Percentiles rank a stretch among this genome's conserved stretches.
phyloP scores from a whole-genome alignment of 2,888 invertebrate species.

The Drosophila testacea region DNA sequence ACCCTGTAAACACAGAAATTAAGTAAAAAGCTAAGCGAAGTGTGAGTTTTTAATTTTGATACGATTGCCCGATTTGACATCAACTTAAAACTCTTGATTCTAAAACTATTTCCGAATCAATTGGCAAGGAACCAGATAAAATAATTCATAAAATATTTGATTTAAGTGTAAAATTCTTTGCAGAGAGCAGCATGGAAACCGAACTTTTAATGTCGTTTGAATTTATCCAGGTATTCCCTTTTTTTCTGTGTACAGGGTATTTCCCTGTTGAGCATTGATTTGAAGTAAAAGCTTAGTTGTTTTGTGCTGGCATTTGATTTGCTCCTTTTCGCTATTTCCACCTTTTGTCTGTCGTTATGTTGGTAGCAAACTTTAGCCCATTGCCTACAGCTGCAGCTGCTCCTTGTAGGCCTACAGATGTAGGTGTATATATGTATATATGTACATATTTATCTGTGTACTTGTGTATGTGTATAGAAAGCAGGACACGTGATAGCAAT shows the following conservation, averaged over 20 bases:
- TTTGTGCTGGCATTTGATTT: slow-evolving; percentile 59
- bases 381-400: slow-evolving; percentile 38
- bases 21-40: not conserved
- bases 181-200: too few relatives aligned
- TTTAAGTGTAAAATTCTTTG: too few relatives aligned
- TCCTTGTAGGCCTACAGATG: slow-evolving; percentile 45
- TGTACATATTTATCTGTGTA: not conserved
- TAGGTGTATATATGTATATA: not conserved
- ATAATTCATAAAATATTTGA: too few relatives aligned
- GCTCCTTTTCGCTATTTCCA: slow-evolving; percentile 34
- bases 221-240: too few relatives aligned
- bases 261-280: not conserved
- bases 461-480: slow-evolving; percentile 13
- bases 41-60: too few relatives aligned
- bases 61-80: too few relatives aligned
- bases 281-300: not conserved
- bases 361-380: slow-evolving; percentile 46
- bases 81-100: too few relatives aligned
- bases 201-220: too few relatives aligned
- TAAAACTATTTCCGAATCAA: too few relatives aligned
- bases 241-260: slow-evolving; percentile 11
- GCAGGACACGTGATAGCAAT: slow-evolving; percentile 52
- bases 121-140: too few relatives aligned
- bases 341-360: slow-evolving; percentile 39
- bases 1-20: slow-evolving; percentile 8